Conservation (phyloP, 2,888 invertebrate species). For the Spodoptera picta region DNA sequence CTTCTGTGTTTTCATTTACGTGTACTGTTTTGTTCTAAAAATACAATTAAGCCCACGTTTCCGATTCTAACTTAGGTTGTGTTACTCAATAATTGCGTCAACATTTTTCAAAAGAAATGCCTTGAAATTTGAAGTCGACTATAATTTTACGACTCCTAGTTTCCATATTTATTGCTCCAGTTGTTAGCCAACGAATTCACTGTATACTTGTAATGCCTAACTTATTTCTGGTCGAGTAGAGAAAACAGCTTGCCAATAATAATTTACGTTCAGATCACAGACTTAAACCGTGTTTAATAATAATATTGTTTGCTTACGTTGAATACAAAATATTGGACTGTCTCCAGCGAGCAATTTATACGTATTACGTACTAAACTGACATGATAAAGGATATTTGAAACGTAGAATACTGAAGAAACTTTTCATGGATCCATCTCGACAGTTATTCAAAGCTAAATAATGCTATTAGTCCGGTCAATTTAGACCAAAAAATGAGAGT, state of each 20-base stretch:
- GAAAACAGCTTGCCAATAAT: constrained; percentile 48
- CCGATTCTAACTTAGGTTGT: constrained; percentile 2
- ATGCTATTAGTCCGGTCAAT: too few relatives aligned
- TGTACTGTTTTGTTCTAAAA: constrained; percentile 3
- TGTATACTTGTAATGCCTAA: constrained; percentile 39
- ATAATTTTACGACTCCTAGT: constrained; percentile 46
- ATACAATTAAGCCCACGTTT: constrained; percentile 9
- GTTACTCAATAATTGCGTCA: constrained; percentile 17
- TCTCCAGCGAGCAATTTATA: constrained; percentile 44
- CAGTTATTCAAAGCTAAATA: constrained; percentile 38
- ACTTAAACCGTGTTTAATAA: constrained; percentile 38
- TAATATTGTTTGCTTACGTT: constrained; percentile 39
- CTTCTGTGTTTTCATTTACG: constrained; percentile 18
- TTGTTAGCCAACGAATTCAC: constrained; percentile 44
- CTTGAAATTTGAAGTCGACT: constrained; percentile 27
- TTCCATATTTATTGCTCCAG: constrained; percentile 48
- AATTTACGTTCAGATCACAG: constrained; percentile 38
- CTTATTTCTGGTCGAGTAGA: constrained; percentile 30
- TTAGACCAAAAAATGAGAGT: too few relatives aligned
- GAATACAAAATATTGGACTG: constrained; percentile 46
- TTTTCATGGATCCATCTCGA: constrained; percentile 25
- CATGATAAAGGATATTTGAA: constrained; percentile 51
- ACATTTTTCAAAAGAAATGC: constrained; percentile 25
- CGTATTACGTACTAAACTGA: constrained; percentile 45
- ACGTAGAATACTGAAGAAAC: constrained; percentile 43